phyloP scores from a whole-genome alignment of 2,888 invertebrate genomes.

The Plebejus anna region DNA sequence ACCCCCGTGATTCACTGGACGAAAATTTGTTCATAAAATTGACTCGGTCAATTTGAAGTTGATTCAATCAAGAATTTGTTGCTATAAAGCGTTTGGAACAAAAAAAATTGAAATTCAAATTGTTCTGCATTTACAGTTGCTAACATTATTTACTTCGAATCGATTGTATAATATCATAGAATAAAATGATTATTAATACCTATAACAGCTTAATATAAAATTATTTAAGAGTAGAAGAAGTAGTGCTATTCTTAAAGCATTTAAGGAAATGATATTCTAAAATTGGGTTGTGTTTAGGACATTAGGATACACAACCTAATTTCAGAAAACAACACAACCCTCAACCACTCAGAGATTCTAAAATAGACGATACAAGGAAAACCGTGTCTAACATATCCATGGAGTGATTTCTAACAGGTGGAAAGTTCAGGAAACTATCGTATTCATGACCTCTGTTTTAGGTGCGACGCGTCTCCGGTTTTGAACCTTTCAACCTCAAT shows the following conservation, averaged over 20 bases:
- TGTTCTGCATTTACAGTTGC: no score
- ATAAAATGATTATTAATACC: no score
- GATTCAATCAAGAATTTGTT: not conserved
- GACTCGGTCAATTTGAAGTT: not conserved
- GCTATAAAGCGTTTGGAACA: not conserved
- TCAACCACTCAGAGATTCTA: not conserved
- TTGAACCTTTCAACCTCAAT: constrained; percentile 61
- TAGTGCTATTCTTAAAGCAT: no score
- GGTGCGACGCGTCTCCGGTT: constrained; percentile 19
- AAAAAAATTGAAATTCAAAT: not conserved
- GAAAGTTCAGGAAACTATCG: constrained; percentile 3
- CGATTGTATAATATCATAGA: no score
- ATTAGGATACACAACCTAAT: not conserved
- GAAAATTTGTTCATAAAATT: not conserved
- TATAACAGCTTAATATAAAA: no score
- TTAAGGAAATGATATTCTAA: no score
- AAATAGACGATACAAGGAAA: not conserved
- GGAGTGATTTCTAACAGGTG: not conserved
- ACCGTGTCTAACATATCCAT: not conserved
- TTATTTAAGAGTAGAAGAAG: no score
- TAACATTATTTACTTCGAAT: no score
- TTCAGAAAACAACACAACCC: not conserved
- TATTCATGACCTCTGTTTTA: constrained; percentile 23
- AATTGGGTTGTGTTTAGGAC: no score
- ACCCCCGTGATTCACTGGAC: not conserved